These are phyloP conservation scores for Poeciliopsis occidentalis DNA, from an alignment of 2,113 vertebrate genomes.

Conservation along the genomic window DNA sequence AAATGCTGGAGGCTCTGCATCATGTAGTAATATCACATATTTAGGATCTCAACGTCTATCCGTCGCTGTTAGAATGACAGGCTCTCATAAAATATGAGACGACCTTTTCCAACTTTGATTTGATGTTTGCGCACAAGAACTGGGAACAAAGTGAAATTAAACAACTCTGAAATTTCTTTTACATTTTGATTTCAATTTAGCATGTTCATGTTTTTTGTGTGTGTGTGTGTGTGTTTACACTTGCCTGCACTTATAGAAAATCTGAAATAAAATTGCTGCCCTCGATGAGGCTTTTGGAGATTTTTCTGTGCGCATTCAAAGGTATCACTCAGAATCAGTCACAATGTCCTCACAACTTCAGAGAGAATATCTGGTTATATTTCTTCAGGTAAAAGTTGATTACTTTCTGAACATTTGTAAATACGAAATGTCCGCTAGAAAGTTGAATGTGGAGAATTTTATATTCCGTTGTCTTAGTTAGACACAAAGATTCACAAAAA, in stretches of 20 bases:
- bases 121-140: neutral
- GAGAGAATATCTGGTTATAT: too few species aligned
- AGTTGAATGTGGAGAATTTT: neutral
- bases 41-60: too few species aligned
- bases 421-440: neutral
- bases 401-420: too few species aligned
- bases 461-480: neutral
- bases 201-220: neutral
- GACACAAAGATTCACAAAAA: too few species aligned
- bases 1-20: conserved; percentile 1
- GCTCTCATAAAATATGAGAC: neutral
- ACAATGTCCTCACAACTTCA: neutral
- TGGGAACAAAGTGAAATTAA: neutral
- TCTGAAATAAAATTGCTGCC: neutral
- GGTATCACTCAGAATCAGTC: neutral
- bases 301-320: neutral
- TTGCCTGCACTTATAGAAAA: neutral
- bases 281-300: neutral
- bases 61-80: neutral
- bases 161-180: neutral
- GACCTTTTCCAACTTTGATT: too few species aligned
- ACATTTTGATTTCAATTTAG: neutral
- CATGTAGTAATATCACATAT: neutral
- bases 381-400: too few species aligned
- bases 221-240: neutral